A percentile compares a stretch with the other conserved stretches of the same genome.
phyloP scores from a whole-genome alignment of 2,797 vertebrate species.

The Chromis chromis region DNA sequence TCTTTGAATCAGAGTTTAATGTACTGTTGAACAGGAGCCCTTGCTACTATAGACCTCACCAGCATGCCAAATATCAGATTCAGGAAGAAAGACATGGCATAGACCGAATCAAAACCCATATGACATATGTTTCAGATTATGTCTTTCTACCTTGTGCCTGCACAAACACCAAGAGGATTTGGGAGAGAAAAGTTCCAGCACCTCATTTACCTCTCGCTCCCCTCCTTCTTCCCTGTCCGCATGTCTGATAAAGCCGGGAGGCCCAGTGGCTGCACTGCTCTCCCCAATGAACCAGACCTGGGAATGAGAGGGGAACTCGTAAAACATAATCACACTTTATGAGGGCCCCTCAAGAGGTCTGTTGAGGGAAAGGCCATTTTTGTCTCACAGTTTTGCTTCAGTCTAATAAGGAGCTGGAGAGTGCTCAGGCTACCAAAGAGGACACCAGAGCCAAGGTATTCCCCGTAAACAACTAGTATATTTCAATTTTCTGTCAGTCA shows the following conservation, averaged over 20 bases:
- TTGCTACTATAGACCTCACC: no score
- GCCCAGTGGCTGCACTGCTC: slow-evolving; percentile 58
- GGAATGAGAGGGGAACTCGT: slow-evolving; percentile 78
- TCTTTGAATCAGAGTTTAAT: neutral
- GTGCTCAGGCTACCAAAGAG: slow-evolving; percentile 31
- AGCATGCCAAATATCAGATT: slow-evolving; percentile 20
- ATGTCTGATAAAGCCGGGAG: slow-evolving; percentile 61
- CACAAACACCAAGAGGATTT: slow-evolving; percentile 52
- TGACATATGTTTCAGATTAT: slow-evolving; percentile 63
- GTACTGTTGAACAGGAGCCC: neutral
- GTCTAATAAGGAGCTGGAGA: slow-evolving; percentile 67
- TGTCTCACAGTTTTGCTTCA: slow-evolving; percentile 46
- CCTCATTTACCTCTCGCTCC: slow-evolving; percentile 66
- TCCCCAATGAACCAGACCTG: slow-evolving; percentile 63
- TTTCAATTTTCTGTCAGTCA: slow-evolving; percentile 10
- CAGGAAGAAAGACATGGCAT: slow-evolving; percentile 21
- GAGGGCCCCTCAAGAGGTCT: slow-evolving; percentile 75
- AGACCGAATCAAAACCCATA: slow-evolving; percentile 19
- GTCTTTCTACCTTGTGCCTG: slow-evolving; percentile 38
- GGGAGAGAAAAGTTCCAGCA: slow-evolving; percentile 63
- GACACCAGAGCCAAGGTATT: slow-evolving; percentile 20
- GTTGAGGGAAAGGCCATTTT: slow-evolving; percentile 64
- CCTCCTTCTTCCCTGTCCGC: slow-evolving; percentile 38
- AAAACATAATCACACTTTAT: slow-evolving; percentile 82
- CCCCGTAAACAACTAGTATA: neutral